Conservation (phyloP, 2,888 invertebrate species). For the Lobophora halterata region DNA sequence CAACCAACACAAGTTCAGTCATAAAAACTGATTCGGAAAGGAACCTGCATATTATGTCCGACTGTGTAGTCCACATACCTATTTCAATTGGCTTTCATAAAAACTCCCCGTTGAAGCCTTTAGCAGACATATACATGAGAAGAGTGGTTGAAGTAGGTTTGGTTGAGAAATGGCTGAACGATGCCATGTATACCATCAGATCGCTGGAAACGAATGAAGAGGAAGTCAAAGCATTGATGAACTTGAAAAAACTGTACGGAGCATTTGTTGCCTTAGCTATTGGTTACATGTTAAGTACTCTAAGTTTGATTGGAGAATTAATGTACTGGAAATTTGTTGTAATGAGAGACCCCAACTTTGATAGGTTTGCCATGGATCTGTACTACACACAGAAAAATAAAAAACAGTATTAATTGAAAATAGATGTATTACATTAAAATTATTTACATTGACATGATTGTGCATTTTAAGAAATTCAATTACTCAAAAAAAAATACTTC, state of each 20-base stretch:
- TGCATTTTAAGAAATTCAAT: too few species aligned
- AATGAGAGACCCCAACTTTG: slow-evolving; percentile 84
- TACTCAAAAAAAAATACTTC: slow-evolving; percentile 44
- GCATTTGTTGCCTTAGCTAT: slow-evolving; percentile 86
- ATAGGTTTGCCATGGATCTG: slow-evolving; percentile 83
- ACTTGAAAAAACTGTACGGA: slow-evolving; percentile 88
- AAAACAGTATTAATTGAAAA: slow-evolving; percentile 39
- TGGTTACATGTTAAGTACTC: slow-evolving; percentile 83
- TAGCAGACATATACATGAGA: slow-evolving; percentile 84
- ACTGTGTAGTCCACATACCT: slow-evolving; percentile 90
- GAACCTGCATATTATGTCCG: slow-evolving; percentile 89
- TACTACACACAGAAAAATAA: slow-evolving; percentile 75
- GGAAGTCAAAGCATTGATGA: slow-evolving; percentile 87
- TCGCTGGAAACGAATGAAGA: slow-evolving; percentile 80
- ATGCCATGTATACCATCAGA: slow-evolving; percentile 83
- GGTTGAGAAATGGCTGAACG: slow-evolving; percentile 89
- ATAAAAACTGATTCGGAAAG: slow-evolving; percentile 48
- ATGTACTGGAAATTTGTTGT: slow-evolving; percentile 85
- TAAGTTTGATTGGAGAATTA: slow-evolving; percentile 82
- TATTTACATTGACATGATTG: slow-evolving; percentile 47
- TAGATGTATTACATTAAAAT: slow-evolving; percentile 37
- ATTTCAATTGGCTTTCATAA: slow-evolving; percentile 90
- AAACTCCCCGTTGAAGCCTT: slow-evolving; percentile 88
- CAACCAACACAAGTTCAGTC: slow-evolving; percentile 42
- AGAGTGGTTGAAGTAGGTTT: slow-evolving; percentile 88